Evolutionary conservation across 1,140 invertebrate species (phyloP), one percentile per base, ranked within the genome.

Genomic region (Coelopa frigida): DNA sequence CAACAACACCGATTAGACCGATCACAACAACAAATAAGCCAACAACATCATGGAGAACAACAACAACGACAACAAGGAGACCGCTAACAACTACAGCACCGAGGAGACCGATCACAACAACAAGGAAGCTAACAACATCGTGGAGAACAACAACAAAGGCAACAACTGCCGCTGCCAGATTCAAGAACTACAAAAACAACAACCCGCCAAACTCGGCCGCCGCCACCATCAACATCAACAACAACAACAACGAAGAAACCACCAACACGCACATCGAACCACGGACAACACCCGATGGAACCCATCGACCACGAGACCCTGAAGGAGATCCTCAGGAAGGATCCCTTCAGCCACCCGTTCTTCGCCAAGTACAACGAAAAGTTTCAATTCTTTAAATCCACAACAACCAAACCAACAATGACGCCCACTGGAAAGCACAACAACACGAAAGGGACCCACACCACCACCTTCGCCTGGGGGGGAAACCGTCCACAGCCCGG

Each of bases 271-370:
- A 29, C 8, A 29, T 14, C 8, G 14, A 29, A 29, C 27, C 8
- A 29, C 14, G 8, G 27, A 14, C 8, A 10, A 8, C 8, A 29
- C 27, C 27, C 8, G 39, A 39, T 18, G 8, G n/a, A 18, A n/a
- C 7, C 14, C 38, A n/a, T 5, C n/a, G 22, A 48, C 12, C 7
- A 21, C 14, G 20, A 32, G 8, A 47, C 26, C 37, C 24, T 8
- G 36, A 5, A 22, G 36, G 18, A 18, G 36, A 44, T n/a, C 26
- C 14, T 1, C n/a, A n/a, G 27, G 14, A 27, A 44, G 4, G 38
- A 50, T 42, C 48, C 48, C 7, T 50, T 50, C 27, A 46, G 48
- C 33, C 43, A 50, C 23, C 48, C 48, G 21, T 50, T 50, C 23
- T 50, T 50, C 23, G 40, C 40, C 15, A 49, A 49, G 39, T 42